A percentile compares a stretch with the other conserved stretches of the same genome.
Evolutionary conservation across 2,797 vertebrate species (phyloP).

Genomic region (Podarcis lilfordi): DNA sequence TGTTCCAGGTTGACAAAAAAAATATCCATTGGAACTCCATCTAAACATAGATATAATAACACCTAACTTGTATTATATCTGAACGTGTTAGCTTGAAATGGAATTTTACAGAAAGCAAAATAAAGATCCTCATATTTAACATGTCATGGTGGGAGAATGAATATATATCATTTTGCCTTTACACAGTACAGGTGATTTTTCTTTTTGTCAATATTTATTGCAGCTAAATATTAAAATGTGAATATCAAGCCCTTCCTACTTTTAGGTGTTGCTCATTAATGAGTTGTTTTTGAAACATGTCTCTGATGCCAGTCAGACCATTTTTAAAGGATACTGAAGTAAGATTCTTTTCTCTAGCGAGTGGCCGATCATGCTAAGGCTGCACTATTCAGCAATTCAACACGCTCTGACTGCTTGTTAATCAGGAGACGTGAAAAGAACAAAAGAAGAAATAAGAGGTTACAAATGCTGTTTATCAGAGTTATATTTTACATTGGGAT

Average conservation of each 20-base stretch:
- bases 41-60: constrained; percentile 32
- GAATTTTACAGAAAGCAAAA: constrained; percentile 35
- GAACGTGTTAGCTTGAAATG: constrained; percentile 13
- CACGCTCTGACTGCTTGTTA: constrained; percentile 57
- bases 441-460: constrained; percentile 52
- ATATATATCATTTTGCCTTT: constrained; percentile 20
- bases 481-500: constrained; percentile 33
- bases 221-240: constrained; percentile 12
- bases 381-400: constrained; percentile 56
- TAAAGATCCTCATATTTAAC: neutral
- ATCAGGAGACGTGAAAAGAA: constrained; percentile 52
- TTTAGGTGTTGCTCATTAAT: constrained; percentile 38
- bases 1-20: constrained; percentile 22
- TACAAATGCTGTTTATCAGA: constrained; percentile 1
- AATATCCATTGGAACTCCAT: constrained; percentile 21
- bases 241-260: constrained; percentile 17
- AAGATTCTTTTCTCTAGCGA: constrained; percentile 30
- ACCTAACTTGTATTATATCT: constrained; percentile 16
- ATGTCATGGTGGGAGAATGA: neutral
- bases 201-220: constrained; percentile 10
- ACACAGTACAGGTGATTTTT: constrained; percentile 24
- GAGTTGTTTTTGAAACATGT: constrained; percentile 44
- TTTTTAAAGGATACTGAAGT: constrained; percentile 14
- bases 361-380: constrained; percentile 54
- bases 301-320: constrained; percentile 35